Base-by-base conservation (phyloP, 2,113 vertebrate species). In the Tetrao urogallus region DNA sequence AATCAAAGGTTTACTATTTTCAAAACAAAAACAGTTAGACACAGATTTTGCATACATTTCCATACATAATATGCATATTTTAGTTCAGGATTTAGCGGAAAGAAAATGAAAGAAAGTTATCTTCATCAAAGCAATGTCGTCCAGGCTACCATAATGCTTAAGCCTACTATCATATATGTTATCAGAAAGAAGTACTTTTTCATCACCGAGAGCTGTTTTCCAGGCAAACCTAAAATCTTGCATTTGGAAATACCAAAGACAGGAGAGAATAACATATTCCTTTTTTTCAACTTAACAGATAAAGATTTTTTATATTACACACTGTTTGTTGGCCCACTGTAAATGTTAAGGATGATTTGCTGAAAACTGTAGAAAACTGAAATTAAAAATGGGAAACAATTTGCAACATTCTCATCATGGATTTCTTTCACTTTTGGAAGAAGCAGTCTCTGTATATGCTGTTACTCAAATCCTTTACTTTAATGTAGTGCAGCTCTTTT, bases 1-100 rank as follows among this genome's bases (percentile, higher is more conserved):
- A 74, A 42, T 78, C 6, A 81, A 73, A 79, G 20, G 6, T 89
- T 85, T 84, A 82, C 15, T 87, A 61, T 76, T 93, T 92, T 87
- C 45, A 73, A 89, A 85, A 73, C 22, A 77, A 56, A 74, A 14
- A 1, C 25, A 40, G 9, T 66, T 54, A 2, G 28, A 90, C 71
- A 74, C 71, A 8, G 21, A 81, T 75, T 54, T 92, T 88, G 28
- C 43, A 75, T 60, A 72, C 67, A 88, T 89, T 90, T 60, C 15
- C 30, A 89, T 57, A 19, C 56, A 6, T 72, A 72, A 72, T 21
- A 25, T 13, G 11, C 3, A 36, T 82, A 84, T 82, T 56, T 78
- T 78, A 92, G 71, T 64, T 67, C 20, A 75, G 20, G 1, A 2
- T 52, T 78, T 72, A 84, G 18, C 25, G 75, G 21, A 45, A 92